Conservation (phyloP, 2,888 invertebrate species). For the Brenthis daphne region DNA sequence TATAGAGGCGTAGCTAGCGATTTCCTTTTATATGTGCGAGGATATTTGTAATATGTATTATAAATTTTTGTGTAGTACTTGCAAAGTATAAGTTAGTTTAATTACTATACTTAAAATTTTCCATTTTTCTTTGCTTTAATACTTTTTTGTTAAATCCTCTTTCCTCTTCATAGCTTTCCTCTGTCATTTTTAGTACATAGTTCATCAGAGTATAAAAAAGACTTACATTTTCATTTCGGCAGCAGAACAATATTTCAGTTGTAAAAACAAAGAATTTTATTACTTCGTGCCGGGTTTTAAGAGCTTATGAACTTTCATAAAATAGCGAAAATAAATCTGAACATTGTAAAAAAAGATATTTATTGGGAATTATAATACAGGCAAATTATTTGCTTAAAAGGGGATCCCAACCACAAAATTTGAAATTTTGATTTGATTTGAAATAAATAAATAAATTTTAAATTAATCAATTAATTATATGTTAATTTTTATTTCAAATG, state of each 20-base stretch:
- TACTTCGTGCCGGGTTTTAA: conserved; percentile 25
- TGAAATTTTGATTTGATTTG: no score
- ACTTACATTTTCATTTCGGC: conserved; percentile 18
- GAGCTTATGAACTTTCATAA: conserved; percentile 25
- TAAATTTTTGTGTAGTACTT: no score
- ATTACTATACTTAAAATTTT: background rate
- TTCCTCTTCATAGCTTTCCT: background rate
- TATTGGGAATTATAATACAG: conserved; percentile 15
- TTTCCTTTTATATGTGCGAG: no score
- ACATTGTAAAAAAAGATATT: conserved; percentile 10
- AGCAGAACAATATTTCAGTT: conserved; percentile 23
- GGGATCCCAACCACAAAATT: no score
- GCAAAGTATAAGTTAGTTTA: no score
- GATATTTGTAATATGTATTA: no score
- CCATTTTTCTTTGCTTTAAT: background rate
- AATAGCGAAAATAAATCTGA: conserved; percentile 11
- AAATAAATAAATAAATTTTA: no score
- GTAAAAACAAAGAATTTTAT: conserved; percentile 29
- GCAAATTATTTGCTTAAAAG: no score
- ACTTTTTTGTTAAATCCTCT: no score
- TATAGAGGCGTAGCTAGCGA: no score
- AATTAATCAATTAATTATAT: no score
- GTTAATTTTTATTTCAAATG: no score
- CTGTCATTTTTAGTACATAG: conserved; percentile 1
- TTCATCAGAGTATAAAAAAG: conserved; percentile 14